Evolutionary conservation across 2,113 vertebrate species (phyloP).

Genomic region (western clawed frog (Xenopus tropicalis)): DNA sequence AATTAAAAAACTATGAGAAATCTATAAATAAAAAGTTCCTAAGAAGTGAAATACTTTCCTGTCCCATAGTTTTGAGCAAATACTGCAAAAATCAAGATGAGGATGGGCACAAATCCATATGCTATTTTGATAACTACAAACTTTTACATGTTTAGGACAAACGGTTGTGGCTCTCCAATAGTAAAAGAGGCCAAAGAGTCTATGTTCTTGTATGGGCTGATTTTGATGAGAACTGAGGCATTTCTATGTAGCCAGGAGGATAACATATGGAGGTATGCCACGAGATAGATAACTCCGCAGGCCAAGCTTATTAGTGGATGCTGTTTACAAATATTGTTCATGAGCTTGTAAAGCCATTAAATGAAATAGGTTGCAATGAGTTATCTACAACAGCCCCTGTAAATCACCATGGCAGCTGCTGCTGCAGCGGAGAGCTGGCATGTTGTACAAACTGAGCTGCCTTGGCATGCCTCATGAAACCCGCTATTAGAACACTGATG

Average conservation of each 20-base stretch:
- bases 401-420: conserved; percentile 42
- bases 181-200: too few species aligned
- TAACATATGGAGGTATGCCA: conserved; percentile 39
- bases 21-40: too few species aligned
- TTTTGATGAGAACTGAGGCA: conserved; percentile 11
- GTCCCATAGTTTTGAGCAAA: too few species aligned
- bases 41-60: too few species aligned
- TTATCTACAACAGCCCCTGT: conserved; percentile 41
- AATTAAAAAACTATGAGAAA: too few species aligned
- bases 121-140: too few species aligned
- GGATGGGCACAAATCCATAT: too few species aligned
- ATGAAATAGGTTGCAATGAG: conserved; percentile 40
- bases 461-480: conserved; percentile 31
- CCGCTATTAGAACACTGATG: conserved; percentile 21
- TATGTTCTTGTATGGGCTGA: background rate
- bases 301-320: conserved; percentile 40
- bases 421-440: conserved; percentile 4
- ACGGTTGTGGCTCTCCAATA: too few species aligned
- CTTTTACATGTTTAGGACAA: too few species aligned
- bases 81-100: too few species aligned
- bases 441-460: conserved; percentile 3
- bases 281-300: conserved; percentile 29
- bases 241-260: conserved; percentile 28
- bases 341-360: conserved; percentile 45
- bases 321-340: conserved; percentile 46